Evolutionary conservation across 2,888 invertebrate species (phyloP).

Genomic region (Caenorhabditis auriculariae): DNA sequence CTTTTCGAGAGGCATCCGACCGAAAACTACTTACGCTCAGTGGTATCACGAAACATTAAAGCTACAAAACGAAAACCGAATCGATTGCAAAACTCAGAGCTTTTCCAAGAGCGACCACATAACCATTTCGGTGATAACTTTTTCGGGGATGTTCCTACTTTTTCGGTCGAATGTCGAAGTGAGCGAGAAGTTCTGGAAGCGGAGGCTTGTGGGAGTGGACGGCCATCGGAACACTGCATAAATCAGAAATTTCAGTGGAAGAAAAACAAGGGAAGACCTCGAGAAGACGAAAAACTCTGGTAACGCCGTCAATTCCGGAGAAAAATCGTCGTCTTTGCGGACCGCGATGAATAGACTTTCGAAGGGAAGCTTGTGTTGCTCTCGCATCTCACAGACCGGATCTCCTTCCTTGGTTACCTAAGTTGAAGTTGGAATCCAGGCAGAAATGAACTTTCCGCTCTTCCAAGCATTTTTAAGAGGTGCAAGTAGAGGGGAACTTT

Average conservation of each 20-base stretch:
- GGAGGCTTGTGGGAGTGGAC: constrained; percentile 95
- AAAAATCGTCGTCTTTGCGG: too few relatives aligned
- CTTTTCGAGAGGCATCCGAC: too few relatives aligned
- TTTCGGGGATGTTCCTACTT: background rate
- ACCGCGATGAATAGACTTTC: constrained; percentile 77
- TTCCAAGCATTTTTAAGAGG: background rate
- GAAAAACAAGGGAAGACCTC: constrained; percentile 4
- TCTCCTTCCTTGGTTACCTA: constrained; percentile 75
- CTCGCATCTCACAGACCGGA: constrained; percentile 73
- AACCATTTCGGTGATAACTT: background rate
- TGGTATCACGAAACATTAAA: background rate
- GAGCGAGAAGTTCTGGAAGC: constrained; percentile 70
- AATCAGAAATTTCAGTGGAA: background rate
- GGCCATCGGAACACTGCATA: constrained; percentile 75
- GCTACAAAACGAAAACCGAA: background rate
- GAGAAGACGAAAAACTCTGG: constrained; percentile 14
- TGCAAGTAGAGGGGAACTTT: too few relatives aligned
- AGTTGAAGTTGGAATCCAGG: constrained; percentile 17
- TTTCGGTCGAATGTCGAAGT: constrained; percentile 65
- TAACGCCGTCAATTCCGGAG: too few relatives aligned
- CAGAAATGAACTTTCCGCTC: too few relatives aligned
- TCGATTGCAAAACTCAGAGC: too few relatives aligned
- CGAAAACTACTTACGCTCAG: background rate
- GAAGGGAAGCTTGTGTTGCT: constrained; percentile 81
- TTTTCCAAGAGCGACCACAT: background rate